Conservation (phyloP, 2,888 invertebrate genomes). For the Deroplatys truncata region DNA sequence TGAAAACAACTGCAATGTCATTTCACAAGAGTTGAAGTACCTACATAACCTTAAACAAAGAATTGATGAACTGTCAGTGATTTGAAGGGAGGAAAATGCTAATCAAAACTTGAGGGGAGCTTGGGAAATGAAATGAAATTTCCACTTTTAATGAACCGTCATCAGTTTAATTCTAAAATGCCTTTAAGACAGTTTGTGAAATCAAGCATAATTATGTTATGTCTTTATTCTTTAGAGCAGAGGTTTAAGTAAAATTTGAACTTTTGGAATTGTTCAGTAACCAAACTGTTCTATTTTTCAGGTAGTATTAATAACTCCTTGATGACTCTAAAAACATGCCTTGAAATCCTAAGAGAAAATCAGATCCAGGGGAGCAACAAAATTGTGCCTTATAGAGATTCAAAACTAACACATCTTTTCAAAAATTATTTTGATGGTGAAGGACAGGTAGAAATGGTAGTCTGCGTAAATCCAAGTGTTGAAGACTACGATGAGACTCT, state of each 20-base stretch:
- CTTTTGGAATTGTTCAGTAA: background rate
- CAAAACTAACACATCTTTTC: constrained; percentile 90
- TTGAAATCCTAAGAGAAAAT: constrained; percentile 88
- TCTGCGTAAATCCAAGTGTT: constrained; percentile 90
- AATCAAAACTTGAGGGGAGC: no score
- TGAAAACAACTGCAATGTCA: no score
- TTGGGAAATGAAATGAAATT: no score
- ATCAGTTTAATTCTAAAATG: no score
- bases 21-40: no score
- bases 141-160: no score
- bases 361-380: constrained; percentile 64
- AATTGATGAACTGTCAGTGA: no score
- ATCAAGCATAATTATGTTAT: no score
- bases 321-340: constrained; percentile 87
- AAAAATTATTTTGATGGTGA: constrained; percentile 98
- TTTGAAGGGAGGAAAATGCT: no score
- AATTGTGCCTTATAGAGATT: constrained; percentile 92
- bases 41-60: no score
- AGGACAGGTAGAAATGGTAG: constrained; percentile 92
- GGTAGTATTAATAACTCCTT: constrained; percentile 97
- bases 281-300: constrained; percentile 37
- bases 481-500: constrained; percentile 94
- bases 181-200: no score
- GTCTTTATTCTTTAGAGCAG: no score
- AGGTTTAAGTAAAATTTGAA: constrained; percentile 2